These are phyloP conservation scores for Idaea dimidiata DNA, from an alignment of 2,888 invertebrate species.

Conservation along the genomic window DNA sequence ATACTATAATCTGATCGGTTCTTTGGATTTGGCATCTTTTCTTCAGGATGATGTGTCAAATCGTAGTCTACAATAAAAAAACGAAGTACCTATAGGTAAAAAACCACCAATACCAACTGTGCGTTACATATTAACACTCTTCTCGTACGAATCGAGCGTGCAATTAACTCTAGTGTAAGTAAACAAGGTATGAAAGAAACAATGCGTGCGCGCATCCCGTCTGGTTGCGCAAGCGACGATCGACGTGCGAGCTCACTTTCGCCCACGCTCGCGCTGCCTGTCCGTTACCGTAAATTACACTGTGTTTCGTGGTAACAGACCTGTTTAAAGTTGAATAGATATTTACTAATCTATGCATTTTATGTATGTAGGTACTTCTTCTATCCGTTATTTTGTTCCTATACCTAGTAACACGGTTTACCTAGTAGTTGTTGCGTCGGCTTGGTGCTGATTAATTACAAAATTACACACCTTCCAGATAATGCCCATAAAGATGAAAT, in stretches of 20 bases:
- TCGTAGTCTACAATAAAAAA: too few relatives aligned
- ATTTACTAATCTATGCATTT: neutral
- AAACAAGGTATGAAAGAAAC: slow-evolving; percentile 37
- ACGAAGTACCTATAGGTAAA: too few relatives aligned
- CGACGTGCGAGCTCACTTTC: slow-evolving; percentile 12
- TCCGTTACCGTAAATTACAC: slow-evolving; percentile 2
- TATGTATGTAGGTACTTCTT: neutral
- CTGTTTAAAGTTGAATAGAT: neutral
- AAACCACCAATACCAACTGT: too few relatives aligned
- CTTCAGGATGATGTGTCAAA: too few relatives aligned
- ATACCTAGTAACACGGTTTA: neutral
- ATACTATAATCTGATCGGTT: too few relatives aligned
- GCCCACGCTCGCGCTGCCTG: slow-evolving; percentile 13
- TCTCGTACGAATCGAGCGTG: slow-evolving; percentile 24
- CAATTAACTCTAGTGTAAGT: slow-evolving; percentile 31
- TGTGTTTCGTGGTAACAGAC: neutral
- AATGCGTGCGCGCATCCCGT: slow-evolving; percentile 41
- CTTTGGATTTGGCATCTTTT: too few relatives aligned
- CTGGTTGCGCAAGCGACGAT: slow-evolving; percentile 47
- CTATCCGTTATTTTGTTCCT: neutral
- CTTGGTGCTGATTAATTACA: neutral
- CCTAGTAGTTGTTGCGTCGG: neutral
- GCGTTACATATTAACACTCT: slow-evolving; percentile 11
- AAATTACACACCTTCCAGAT: neutral
- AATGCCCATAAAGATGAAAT: neutral